Base-by-base conservation (phyloP, 92 coral and sea anemone species). In the Zoanthus sansibaricus region DNA sequence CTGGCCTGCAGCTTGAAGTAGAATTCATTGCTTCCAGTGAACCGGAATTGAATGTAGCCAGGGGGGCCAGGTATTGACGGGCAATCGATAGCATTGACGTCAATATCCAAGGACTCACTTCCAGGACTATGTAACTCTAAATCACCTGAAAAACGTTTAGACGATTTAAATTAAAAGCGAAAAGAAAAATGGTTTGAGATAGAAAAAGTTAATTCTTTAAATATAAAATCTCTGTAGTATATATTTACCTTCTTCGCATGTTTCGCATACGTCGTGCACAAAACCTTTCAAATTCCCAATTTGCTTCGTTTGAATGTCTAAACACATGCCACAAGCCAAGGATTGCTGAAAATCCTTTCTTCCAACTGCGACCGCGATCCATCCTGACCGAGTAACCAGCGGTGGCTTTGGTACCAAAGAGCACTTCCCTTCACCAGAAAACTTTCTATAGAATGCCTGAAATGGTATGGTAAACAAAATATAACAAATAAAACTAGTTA, bases 261-360 rank as follows among this genome's bases (percentile, higher is more conserved):
- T 72, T 45, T 88, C 95, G 73, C 93, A 91, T 18, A 90, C 75
- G 72, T 94, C 98, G 47, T 82, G 75, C 31, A 94, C 91, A 52
- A 94, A 75, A 56, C 92, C 98, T 42, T 88, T 86, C 20, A 94
- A 42, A 25, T 68, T 68, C 1, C 97, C 95, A n/a, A 83, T 89
- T 10, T 92, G 89, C 64, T 82, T 83, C 0, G 93, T 94, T 12
- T 42, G 49, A 12, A 94, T 92, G 66, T 88, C 86, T 20, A 94
- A 75, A 25, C 98, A 94, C 86, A 92, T 88, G 51, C 98, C 98
- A 76, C 98, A 94, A 12, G 94, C 95, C 14, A 94, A 78, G 45
- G 95, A 90, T 16, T 77, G 76, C 77, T 94, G 98, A 75, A 77
- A 92, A 84, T 92, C 92, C 9, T 94, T 91, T 62, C 88, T 84